Percentiles rank a stretch among this genome's conserved stretches.
These are phyloP conservation scores for Papilio helenus DNA, from an alignment of 1,140 invertebrate genomes.

Conservation along the genomic window DNA sequence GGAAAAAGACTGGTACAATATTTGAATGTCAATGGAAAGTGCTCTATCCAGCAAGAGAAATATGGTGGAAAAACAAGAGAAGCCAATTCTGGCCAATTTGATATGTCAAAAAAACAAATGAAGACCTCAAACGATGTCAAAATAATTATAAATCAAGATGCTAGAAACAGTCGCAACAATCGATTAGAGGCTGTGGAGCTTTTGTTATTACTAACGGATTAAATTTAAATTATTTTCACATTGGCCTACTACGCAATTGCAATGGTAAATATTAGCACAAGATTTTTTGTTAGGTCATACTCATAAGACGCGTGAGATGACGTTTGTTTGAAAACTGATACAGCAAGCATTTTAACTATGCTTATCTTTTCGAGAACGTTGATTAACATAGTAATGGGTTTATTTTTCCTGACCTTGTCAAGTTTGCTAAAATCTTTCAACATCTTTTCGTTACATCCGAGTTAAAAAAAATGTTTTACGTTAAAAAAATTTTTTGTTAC, in stretches of 20 bases:
- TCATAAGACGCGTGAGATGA: neutral
- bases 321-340: slow-evolving; percentile 19
- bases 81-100: neutral
- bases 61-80: too few relatives aligned
- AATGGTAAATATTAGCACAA: neutral
- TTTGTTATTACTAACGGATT: neutral
- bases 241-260: neutral
- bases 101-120: neutral
- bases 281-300: slow-evolving; percentile 8
- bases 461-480: neutral
- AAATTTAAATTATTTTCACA: neutral
- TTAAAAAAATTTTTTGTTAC: neutral
- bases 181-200: too few relatives aligned
- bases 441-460: neutral
- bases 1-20: too few relatives aligned
- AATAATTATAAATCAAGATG: neutral
- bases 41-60: too few relatives aligned
- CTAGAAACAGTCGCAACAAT: too few relatives aligned
- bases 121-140: neutral
- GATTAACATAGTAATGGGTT: neutral
- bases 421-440: neutral
- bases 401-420: neutral
- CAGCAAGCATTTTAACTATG: neutral
- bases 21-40: too few relatives aligned
- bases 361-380: neutral